These are phyloP conservation scores for Drosophila aff. DNA, from an alignment of 1,140 invertebrate genomes.

Conservation along the genomic window DNA sequence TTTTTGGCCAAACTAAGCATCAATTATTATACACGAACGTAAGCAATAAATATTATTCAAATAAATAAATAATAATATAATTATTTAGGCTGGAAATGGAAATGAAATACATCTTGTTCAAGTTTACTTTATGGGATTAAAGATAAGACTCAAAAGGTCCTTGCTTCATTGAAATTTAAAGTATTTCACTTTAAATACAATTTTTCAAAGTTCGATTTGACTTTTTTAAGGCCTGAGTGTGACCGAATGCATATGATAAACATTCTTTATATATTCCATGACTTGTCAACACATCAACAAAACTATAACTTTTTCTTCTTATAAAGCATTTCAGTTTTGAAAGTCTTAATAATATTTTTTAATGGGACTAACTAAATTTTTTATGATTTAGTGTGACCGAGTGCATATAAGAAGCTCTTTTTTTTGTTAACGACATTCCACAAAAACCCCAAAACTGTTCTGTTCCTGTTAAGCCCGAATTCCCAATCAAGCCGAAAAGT, in stretches of 20 bases:
- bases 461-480: background rate
- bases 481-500: conserved; percentile 2
- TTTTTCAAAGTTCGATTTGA: background rate
- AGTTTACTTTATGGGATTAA: background rate
- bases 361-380: background rate
- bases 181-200: background rate
- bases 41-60: conserved; percentile 5
- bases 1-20: background rate
- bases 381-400: background rate
- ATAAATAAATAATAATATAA: conserved; percentile 5
- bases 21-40: background rate
- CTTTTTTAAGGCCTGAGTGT: background rate
- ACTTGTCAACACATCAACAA: background rate
- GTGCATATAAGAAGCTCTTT: background rate
- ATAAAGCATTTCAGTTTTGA: background rate
- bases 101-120: background rate
- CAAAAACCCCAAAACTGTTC: background rate
- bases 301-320: no score
- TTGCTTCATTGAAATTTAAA: no score
- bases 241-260: background rate
- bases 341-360: background rate
- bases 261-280: rapidly evolving
- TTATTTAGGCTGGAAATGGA: background rate
- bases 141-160: no score
- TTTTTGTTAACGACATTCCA: background rate